A percentile compares a stretch with the other conserved stretches of the same genome.
phyloP scores from a whole-genome alignment of 2,888 invertebrate genomes.

The Drosophila kanekoi region DNA sequence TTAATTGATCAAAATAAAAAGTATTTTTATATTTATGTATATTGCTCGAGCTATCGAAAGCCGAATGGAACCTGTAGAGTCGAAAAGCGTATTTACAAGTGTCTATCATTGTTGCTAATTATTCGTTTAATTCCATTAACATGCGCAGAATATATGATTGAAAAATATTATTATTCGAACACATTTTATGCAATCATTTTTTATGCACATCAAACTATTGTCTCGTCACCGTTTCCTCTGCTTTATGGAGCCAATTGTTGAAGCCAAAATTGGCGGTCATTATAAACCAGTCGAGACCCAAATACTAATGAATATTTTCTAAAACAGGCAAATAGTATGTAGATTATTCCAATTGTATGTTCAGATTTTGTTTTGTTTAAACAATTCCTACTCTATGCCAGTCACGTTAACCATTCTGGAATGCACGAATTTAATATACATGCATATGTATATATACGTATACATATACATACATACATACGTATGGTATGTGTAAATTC shows the following conservation, averaged over 20 bases:
- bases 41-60: too few species aligned
- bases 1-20: neutral
- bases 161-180: constrained; percentile 15
- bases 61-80: neutral
- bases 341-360: constrained; percentile 31
- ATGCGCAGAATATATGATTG: constrained; percentile 35
- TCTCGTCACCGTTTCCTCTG: constrained; percentile 63
- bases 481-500: neutral
- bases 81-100: constrained; percentile 25
- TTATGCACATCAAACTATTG: constrained; percentile 24
- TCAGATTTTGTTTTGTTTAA: constrained; percentile 32
- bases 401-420: constrained; percentile 40
- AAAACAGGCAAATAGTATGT: constrained; percentile 27
- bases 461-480: neutral
- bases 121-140: constrained; percentile 33
- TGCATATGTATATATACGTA: neutral
- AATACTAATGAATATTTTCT: constrained; percentile 59
- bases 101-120: constrained; percentile 41
- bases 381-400: constrained; percentile 22
- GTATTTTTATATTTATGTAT: too few species aligned
- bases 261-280: constrained; percentile 60
- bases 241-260: constrained; percentile 54
- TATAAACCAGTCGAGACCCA: constrained; percentile 58
- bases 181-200: constrained; percentile 20
- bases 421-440: constrained; percentile 13